Evolutionary conservation across 2,113 vertebrate species (phyloP).

Genomic region (Delphinus delphis): DNA sequence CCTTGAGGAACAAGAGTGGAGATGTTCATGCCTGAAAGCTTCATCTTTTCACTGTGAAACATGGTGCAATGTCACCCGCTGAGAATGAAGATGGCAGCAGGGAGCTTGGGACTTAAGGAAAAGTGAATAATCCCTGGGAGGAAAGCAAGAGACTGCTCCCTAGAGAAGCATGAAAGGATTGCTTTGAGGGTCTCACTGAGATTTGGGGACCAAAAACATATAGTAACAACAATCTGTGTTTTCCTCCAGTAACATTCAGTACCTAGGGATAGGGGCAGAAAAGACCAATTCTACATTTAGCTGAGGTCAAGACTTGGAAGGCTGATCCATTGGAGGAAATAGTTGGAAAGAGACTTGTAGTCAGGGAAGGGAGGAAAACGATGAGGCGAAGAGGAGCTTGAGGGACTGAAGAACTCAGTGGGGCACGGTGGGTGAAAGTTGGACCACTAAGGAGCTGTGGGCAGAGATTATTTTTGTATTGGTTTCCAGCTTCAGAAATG

Average conservation of each 20-base stretch:
- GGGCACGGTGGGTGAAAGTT: not conserved
- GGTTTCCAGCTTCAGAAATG: not conserved
- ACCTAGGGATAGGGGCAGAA: not conserved
- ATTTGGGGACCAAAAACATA: not conserved
- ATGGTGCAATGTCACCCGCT: not conserved
- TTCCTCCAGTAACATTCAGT: not conserved
- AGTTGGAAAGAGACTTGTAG: not conserved
- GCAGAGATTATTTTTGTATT: not conserved
- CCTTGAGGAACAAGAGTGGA: not conserved
- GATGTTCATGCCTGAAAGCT: not conserved
- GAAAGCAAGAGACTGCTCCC: not conserved
- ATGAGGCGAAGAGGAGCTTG: not conserved
- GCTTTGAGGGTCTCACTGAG: not conserved
- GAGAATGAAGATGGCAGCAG: not conserved
- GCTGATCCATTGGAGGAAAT: not conserved
- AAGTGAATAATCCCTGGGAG: not conserved
- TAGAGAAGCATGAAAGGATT: not conserved
- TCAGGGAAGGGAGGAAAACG: not conserved
- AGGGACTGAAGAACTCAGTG: too few relatives aligned
- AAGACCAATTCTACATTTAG: not conserved
- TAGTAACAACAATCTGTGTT: not conserved
- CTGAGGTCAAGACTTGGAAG: not conserved
- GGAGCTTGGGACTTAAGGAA: not conserved
- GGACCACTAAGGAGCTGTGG: not conserved
- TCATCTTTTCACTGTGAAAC: not conserved